Evolutionary conservation across 2,113 vertebrate species (phyloP).

Genomic region (Oceanodroma tethys): DNA sequence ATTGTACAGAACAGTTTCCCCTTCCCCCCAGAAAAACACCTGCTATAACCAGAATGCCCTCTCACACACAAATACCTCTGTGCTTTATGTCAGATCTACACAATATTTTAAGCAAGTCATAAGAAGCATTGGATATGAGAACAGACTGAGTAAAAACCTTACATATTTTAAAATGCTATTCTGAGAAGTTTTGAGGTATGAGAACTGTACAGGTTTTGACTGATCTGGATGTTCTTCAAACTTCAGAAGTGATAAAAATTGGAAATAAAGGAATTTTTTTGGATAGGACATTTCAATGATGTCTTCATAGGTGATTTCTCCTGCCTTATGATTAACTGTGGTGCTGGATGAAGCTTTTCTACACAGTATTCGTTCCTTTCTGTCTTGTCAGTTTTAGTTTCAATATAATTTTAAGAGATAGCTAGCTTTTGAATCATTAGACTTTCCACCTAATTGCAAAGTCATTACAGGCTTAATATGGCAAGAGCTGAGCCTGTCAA

Average conservation of each 20-base stretch:
- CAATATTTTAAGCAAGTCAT: background rate
- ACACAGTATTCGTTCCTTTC: background rate
- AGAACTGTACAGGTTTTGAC: background rate
- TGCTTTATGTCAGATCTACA: background rate
- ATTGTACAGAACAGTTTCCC: background rate
- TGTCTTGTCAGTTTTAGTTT: background rate
- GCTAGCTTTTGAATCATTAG: background rate
- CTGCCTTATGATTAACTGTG: background rate
- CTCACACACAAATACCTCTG: background rate
- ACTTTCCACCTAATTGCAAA: constrained; percentile 33
- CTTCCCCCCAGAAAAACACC: accelerated
- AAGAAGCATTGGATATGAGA: background rate
- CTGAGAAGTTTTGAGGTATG: background rate
- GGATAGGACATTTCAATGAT: background rate
- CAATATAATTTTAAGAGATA: background rate
- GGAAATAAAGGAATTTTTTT: background rate
- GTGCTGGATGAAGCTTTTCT: background rate
- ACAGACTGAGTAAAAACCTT: background rate
- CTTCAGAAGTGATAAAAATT: background rate
- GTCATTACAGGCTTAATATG: background rate
- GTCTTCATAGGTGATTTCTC: background rate
- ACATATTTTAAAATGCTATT: background rate
- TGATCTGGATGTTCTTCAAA: background rate
- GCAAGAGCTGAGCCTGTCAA: background rate
- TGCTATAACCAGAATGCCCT: background rate